phyloP scores from a whole-genome alignment of 2,888 invertebrate genomes.

The Strigamia crassipes region DNA sequence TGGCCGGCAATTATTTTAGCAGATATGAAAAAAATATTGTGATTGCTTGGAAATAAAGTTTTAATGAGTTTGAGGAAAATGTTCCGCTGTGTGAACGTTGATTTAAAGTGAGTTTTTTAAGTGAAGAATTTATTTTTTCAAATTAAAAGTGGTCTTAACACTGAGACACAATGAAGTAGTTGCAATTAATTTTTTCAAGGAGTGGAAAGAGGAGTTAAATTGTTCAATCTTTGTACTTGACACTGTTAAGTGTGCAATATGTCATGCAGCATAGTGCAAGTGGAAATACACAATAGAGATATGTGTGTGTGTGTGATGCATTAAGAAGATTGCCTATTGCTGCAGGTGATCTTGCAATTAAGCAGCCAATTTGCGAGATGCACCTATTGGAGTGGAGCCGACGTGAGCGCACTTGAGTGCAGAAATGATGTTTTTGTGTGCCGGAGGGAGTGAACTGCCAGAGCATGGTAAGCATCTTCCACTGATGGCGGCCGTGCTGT shows the following conservation, averaged over 20 bases:
- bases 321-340: slow-evolving; percentile 43
- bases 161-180: neutral
- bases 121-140: neutral
- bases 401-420: slow-evolving; percentile 21
- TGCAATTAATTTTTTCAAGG: slow-evolving; percentile 1
- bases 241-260: slow-evolving; percentile 10
- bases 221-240: neutral
- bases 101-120: neutral
- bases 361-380: slow-evolving; percentile 42
- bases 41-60: too few species aligned
- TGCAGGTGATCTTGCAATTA: slow-evolving; percentile 43
- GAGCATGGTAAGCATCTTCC: slow-evolving; percentile 41
- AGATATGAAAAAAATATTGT: too few species aligned
- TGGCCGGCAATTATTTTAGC: too few species aligned
- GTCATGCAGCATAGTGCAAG: neutral
- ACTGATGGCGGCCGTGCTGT: slow-evolving; percentile 7
- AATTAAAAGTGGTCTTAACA: neutral
- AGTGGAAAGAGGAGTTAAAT: neutral
- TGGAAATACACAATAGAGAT: slow-evolving; percentile 21
- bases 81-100: too few species aligned
- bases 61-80: too few species aligned
- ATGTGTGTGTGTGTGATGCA: slow-evolving; percentile 28
- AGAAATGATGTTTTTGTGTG: slow-evolving; percentile 21
- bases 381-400: slow-evolving; percentile 16
- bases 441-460: slow-evolving; percentile 19